phyloP scores from a whole-genome alignment of 2,797 vertebrate genomes.

The Hyperoplus immaculatus region DNA sequence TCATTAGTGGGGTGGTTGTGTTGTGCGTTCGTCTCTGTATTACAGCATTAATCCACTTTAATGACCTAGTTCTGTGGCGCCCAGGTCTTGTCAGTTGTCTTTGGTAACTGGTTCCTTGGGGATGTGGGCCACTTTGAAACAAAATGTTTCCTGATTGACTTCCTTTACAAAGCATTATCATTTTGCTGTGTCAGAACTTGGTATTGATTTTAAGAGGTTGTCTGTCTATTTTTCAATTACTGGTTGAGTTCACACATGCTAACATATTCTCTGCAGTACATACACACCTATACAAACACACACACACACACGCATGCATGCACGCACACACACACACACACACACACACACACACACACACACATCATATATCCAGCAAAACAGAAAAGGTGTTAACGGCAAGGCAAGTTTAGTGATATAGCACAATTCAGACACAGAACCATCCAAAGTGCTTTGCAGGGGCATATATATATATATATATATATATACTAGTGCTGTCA shows the following conservation, averaged over 20 bases:
- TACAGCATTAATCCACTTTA: slow-evolving; percentile 82
- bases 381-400: not conserved
- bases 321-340: not conserved
- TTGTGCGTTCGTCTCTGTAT: slow-evolving; percentile 74
- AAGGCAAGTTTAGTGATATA: no score
- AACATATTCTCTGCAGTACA: not conserved
- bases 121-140: slow-evolving; percentile 79
- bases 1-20: slow-evolving; percentile 59
- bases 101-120: slow-evolving; percentile 74
- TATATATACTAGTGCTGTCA: no score
- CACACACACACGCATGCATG: not conserved
- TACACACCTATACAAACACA: no score
- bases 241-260: not conserved
- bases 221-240: slow-evolving; percentile 32
- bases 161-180: slow-evolving; percentile 44
- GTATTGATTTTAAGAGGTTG: slow-evolving; percentile 18
- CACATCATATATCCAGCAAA: not conserved
- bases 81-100: slow-evolving; percentile 76
- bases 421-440: no score
- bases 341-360: not conserved
- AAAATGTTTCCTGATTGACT: slow-evolving; percentile 73
- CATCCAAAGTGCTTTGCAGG: no score
- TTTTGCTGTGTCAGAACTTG: slow-evolving; percentile 45
- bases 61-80: slow-evolving; percentile 78
- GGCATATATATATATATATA: no score